Evolutionary conservation across 2,888 invertebrate species (phyloP), one percentile per base, ranked within the genome.

Genomic region (Ariolimax columbianus): DNA sequence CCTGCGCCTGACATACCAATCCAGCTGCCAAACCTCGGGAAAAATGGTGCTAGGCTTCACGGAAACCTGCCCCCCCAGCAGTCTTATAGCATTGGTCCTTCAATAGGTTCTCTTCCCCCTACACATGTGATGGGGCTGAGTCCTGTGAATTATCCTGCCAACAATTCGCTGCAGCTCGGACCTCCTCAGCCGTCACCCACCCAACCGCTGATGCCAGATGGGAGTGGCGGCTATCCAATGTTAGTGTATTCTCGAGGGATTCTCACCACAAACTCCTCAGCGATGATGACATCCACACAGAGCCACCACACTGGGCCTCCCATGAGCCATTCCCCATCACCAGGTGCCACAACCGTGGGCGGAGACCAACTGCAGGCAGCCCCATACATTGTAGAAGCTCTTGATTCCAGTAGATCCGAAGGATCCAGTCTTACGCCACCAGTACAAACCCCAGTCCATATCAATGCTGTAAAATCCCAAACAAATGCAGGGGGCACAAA

Each of bases 1-100:
- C 91, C 91, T 7, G 77, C 73, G 23, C 89, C 89, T 43, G 89
- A 87, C 80, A 84, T 81, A 30, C 43, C 77, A 26, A 70, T 68
- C 26, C 82, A 38, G n/a, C 73, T 59, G 30, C 66, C 40, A 14
- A 77, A 59, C 40, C 70, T 78, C 38, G 78, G 72, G n/a, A 84
- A 86, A 63, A 81, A 77, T 51, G 33, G 51, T n/a, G 78, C 77
- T 63, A 77, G 40, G 47, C 47, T 36, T 19, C 77, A 68, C 68
- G 47, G 79, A 66, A 59, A 68, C 38, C 66, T 72, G 43, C 80
- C 30, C 26, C 36, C 51, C 19, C 79, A 72, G 51, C 79, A 79
- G 72, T 68, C 85, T 23, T 77, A 47, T 33, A 77, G 66, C 26
- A 47, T 86, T 36, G 80, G 77, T 38, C 81, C 84, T 63, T 40